Evolutionary conservation across 2,888 invertebrate species (phyloP).

Genomic region (Desoria tigrina): DNA sequence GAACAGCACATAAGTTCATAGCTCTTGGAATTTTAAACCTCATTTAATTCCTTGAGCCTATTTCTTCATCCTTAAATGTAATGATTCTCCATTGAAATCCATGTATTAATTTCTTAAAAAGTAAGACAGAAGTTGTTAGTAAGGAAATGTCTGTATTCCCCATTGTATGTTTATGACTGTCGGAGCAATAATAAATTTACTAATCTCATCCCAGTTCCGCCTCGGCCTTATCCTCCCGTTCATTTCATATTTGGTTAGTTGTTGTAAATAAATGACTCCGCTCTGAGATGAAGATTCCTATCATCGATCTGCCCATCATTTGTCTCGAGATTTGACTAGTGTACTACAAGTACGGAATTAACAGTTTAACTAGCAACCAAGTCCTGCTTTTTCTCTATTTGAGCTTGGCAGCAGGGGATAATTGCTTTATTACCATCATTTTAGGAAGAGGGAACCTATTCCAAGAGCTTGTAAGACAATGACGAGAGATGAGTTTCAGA

Average conservation of each 20-base stretch:
- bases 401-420: constrained; percentile 19
- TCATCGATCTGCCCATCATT: constrained; percentile 12
- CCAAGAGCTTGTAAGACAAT: neutral
- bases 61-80: no score
- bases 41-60: no score
- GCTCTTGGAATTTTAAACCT: no score
- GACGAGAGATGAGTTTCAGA: constrained; percentile 20
- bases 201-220: neutral
- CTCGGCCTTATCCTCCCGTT: neutral
- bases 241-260: constrained; percentile 12
- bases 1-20: neutral
- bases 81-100: no score
- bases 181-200: neutral
- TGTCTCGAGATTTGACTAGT: neutral
- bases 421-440: constrained; percentile 25
- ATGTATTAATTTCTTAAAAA: no score
- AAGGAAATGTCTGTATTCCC: no score
- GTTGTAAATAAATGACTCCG: neutral
- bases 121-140: no score
- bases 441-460: constrained; percentile 12
- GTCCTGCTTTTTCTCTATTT: constrained; percentile 6
- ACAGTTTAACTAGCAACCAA: neutral
- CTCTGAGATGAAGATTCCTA: constrained; percentile 12
- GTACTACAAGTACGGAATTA: neutral
- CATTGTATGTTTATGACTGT: neutral